Conservation (phyloP, 2,113 vertebrate genomes). For the Scomber colias region DNA sequence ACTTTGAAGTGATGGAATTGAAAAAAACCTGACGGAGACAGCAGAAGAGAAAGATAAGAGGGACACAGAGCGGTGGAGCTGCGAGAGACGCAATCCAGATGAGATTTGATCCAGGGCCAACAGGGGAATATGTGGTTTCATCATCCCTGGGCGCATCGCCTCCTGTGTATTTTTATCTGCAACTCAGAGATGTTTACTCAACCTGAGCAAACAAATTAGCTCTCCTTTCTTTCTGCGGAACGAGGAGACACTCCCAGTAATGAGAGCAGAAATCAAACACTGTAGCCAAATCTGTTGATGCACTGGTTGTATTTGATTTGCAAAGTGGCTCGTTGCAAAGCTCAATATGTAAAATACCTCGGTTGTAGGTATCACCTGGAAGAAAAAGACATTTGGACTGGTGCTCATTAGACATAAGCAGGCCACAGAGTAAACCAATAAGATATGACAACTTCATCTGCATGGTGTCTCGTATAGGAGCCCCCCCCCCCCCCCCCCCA, state of each 20-base stretch:
- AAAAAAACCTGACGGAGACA: slow-evolving; percentile 38
- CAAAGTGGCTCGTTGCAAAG: slow-evolving; percentile 69
- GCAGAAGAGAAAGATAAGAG: slow-evolving; percentile 58
- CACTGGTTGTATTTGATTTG: slow-evolving; percentile 71
- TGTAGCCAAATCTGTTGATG: slow-evolving; percentile 62
- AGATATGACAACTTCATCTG: slow-evolving; percentile 12
- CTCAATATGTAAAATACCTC: slow-evolving; percentile 64
- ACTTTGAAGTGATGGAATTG: slow-evolving; percentile 57
- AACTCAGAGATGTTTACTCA: slow-evolving; percentile 73
- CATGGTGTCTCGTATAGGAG: not conserved
- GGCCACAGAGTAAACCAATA: not conserved
- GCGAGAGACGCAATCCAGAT: slow-evolving; percentile 54
- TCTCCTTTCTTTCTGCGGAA: slow-evolving; percentile 27
- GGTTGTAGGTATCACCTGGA: slow-evolving; percentile 22
- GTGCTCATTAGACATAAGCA: not conserved
- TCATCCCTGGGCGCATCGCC: slow-evolving; percentile 58
- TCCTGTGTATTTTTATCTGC: slow-evolving; percentile 68
- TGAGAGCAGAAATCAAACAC: slow-evolving; percentile 57
- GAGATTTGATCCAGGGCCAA: slow-evolving; percentile 69
- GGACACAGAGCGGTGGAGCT: slow-evolving; percentile 37
- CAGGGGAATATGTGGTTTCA: slow-evolving; percentile 68
- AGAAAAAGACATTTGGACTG: not conserved
- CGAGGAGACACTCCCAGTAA: slow-evolving; percentile 58
- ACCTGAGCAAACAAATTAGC: slow-evolving; percentile 73
- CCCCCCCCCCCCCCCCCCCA: slow-evolving; percentile 1